Conservation (phyloP, 2,888 invertebrate species). For the Eupithecia pulchellata region DNA sequence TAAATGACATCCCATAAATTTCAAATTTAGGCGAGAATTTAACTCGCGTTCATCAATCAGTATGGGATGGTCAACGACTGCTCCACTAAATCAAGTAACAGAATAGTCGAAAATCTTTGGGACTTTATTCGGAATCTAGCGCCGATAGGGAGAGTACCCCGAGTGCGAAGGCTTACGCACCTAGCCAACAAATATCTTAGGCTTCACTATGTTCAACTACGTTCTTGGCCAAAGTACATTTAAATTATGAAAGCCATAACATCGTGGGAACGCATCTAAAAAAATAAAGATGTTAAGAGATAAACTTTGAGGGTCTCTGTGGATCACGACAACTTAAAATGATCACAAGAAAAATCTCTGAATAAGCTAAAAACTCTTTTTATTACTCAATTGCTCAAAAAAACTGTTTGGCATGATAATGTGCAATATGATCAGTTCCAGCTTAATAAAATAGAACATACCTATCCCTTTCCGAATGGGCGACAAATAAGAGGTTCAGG, state of each 20-base stretch:
- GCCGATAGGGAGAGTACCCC: too few species aligned
- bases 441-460: neutral
- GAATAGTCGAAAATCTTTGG: too few species aligned
- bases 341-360: neutral
- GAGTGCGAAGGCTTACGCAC: too few species aligned
- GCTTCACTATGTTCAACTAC: too few species aligned
- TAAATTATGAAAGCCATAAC: neutral
- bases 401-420: neutral
- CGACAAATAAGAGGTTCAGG: neutral
- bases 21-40: too few species aligned
- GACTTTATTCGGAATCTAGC: too few species aligned
- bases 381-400: neutral
- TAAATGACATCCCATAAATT: too few species aligned
- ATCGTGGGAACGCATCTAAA: constrained; percentile 6
- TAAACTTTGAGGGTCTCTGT: neutral
- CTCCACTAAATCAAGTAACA: too few species aligned
- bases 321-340: neutral
- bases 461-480: neutral
- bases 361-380: neutral
- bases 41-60: too few species aligned
- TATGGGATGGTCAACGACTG: too few species aligned
- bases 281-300: neutral
- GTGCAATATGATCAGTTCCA: neutral
- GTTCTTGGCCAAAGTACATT: neutral
- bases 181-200: too few species aligned